These are phyloP conservation scores for Ahaetulla prasina DNA, from an alignment of 2,113 vertebrate genomes.

Conservation along the genomic window DNA sequence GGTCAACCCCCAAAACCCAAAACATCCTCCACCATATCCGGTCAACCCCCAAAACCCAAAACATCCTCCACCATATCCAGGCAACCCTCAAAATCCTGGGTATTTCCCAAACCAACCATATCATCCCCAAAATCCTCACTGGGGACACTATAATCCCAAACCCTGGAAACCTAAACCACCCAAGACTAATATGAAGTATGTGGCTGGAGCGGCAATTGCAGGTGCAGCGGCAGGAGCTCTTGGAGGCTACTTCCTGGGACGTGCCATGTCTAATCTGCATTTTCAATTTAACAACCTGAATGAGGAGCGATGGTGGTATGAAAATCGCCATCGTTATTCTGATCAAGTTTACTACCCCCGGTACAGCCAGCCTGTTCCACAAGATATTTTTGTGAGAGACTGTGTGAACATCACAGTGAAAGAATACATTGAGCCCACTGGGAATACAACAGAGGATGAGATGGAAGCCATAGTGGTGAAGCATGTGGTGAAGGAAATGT, in stretches of 20 bases:
- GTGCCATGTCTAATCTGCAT: conserved; percentile 53
- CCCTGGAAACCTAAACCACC: conserved; percentile 56
- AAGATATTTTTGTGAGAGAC: conserved; percentile 61
- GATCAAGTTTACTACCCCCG: conserved; percentile 59
- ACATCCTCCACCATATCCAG: background rate
- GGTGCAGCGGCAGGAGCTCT: conserved; percentile 56
- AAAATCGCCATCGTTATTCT: conserved; percentile 65
- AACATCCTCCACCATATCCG: background rate
- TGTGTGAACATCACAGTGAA: conserved; percentile 62
- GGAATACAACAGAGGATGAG: conserved; percentile 57
- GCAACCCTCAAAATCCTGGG: background rate
- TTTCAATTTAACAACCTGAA: conserved; percentile 53
- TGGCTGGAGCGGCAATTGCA: conserved; percentile 46
- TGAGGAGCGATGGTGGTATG: conserved; percentile 59
- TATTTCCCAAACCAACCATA: background rate
- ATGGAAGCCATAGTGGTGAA: conserved; percentile 58
- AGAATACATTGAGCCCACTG: conserved; percentile 59
- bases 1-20: background rate
- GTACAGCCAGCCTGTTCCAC: conserved; percentile 28
- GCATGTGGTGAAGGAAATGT: conserved; percentile 62
- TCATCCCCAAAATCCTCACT: background rate
- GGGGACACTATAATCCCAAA: conserved; percentile 44
- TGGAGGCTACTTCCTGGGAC: conserved; percentile 58
- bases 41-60: background rate
- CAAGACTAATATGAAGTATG: conserved; percentile 56